A percentile compares a stretch with the other conserved stretches of the same genome.
phyloP scores from a whole-genome alignment of 2,797 vertebrate genomes.

The Lagocephalus sceleratus region DNA sequence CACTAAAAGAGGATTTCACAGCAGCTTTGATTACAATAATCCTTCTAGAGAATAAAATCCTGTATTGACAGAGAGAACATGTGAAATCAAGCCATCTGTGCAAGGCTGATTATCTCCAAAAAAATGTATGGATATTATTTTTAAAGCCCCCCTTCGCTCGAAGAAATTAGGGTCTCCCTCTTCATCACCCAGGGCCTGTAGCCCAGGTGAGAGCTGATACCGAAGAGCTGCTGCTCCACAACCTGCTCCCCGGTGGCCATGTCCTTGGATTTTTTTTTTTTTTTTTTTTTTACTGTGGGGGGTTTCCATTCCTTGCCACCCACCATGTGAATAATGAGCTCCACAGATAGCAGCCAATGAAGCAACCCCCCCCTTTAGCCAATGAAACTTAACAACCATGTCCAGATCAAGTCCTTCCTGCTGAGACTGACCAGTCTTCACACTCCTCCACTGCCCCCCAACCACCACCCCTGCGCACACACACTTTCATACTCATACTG shows the following conservation, averaged over 20 bases:
- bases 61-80: conserved; percentile 49
- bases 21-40: conserved; percentile 70
- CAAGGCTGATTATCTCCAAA: conserved; percentile 44
- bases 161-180: conserved; percentile 23
- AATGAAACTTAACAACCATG: conserved; percentile 81
- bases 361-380: conserved; percentile 67
- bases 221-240: conserved; percentile 20
- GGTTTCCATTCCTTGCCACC: conserved; percentile 70
- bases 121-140: conserved; percentile 30
- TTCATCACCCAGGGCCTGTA: conserved; percentile 19
- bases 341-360: conserved; percentile 73
- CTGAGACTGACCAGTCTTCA: conserved; percentile 71
- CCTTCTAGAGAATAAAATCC: conserved; percentile 62
- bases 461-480: conserved; percentile 21
- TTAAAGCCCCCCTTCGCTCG: conserved; percentile 7
- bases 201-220: conserved; percentile 15
- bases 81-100: conserved; percentile 44
- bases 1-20: conserved; percentile 66
- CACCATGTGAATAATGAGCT: conserved; percentile 79
- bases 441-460: conserved; percentile 65
- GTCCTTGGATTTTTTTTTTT: conserved; percentile 37
- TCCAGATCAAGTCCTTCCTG: conserved; percentile 77
- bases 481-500: conserved; percentile 10
- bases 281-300: conserved; percentile 54
- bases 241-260: conserved; percentile 54